Base-by-base conservation (phyloP, 2,797 vertebrate genomes). In the Triplophysa bombifrons region DNA sequence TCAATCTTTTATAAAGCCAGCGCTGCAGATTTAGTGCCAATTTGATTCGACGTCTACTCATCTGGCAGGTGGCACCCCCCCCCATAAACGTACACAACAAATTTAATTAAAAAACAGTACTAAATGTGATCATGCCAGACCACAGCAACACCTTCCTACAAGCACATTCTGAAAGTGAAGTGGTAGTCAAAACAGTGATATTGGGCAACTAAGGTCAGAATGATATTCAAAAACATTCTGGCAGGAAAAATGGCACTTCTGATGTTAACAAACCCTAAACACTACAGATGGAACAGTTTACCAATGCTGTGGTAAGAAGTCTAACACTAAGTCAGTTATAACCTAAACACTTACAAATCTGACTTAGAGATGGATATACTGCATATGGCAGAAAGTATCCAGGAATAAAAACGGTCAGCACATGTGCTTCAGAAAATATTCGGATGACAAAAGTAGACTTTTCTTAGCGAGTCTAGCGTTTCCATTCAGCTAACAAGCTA, bases 21-120 rank as follows among this genome's bases (percentile, higher is more conserved):
- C 56, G 82, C 74, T 80, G 55, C 34, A 38, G 78, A 88, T 82
- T 85, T 84, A 72, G 55, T 63, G 50, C 44, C 19, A 6, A 25
- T 86, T 81, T 85, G 56, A 48, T 78, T 78, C 25, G 25, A 30
- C 50, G 73, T 19, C 22, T 77, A 76, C 25, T 53, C 46, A 19
- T 66, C 50, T 74, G 74, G 68, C 82, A 76, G 7, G 20, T 30
- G 50, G 60, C 61, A 63, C 44, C 17, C 73, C 48, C 60, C 50
- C 64, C 61, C 80, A 64, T 76, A 72, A 46, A 63, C 78, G 74
- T 64, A 63, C 74, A 84, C 68, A 73, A 64, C 44, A 34, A 64
- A 75, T 80, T 74, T 73, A 58, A 80, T 73, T 12, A 76, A 72
- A 72, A 20, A 74, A 30, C 30, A 30, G 30, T 30, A 34, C 19